phyloP scores from a whole-genome alignment of 1,140 invertebrate genomes.

The Drosophila cardini region DNA sequence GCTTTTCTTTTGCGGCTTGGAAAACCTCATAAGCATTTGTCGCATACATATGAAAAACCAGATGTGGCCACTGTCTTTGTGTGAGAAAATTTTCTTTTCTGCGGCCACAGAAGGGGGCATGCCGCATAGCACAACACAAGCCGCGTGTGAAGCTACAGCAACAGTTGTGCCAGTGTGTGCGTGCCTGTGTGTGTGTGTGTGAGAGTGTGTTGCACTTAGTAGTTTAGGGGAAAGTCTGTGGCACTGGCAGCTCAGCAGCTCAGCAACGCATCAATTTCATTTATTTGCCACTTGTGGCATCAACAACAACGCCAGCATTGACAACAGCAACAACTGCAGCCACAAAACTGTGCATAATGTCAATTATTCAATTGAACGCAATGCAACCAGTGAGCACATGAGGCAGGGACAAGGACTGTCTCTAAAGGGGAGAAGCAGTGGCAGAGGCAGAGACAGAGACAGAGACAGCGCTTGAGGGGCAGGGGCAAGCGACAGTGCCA shows the following conservation, averaged over 20 bases:
- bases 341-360: conserved; percentile 50
- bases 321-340: conserved; percentile 46
- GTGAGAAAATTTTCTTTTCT: conserved; percentile 73
- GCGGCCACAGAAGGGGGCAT: conserved; percentile 50
- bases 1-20: conserved; percentile 50
- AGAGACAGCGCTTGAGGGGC: too few species aligned
- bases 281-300: conserved; percentile 81
- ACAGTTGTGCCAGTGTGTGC: too few species aligned
- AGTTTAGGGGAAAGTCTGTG: conserved; percentile 51
- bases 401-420: background rate
- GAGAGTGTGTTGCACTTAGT: conserved; percentile 28
- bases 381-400: conserved; percentile 14
- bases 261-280: conserved; percentile 76
- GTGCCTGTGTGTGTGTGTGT: too few species aligned
- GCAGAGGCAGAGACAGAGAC: background rate
- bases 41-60: conserved; percentile 69
- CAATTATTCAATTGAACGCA: conserved; percentile 79
- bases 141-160: conserved; percentile 64
- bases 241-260: conserved; percentile 14
- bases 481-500: background rate
- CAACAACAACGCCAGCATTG: conserved; percentile 12
- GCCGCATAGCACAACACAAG: conserved; percentile 28
- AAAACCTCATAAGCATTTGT: conserved; percentile 58
- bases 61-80: conserved; percentile 51
- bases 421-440: too few species aligned